Conservation (phyloP, 2,888 invertebrate species). For the Allolobophora icterica region DNA sequence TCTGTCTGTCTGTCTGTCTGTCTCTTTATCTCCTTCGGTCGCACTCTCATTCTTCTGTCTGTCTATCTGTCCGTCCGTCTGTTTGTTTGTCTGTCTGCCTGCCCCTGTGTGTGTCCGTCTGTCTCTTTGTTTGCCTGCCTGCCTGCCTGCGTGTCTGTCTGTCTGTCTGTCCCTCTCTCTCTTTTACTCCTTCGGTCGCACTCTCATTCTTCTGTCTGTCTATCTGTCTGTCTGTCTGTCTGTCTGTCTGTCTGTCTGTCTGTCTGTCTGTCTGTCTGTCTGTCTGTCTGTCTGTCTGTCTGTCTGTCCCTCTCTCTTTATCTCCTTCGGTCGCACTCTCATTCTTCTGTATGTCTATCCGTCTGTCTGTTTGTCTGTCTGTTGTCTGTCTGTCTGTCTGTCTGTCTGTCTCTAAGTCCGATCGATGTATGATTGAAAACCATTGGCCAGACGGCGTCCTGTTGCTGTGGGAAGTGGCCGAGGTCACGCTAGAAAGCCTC, state of each 20-base stretch:
- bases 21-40: background rate
- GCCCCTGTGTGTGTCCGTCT: background rate
- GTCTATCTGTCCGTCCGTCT: background rate
- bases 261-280: background rate
- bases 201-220: background rate
- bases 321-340: background rate
- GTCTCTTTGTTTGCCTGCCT: too few species aligned
- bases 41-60: background rate
- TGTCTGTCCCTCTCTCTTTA: background rate
- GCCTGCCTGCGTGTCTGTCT: too few species aligned
- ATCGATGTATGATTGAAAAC: constrained; percentile 7
- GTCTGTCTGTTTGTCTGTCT: background rate
- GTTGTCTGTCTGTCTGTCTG: background rate
- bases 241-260: background rate
- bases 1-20: background rate
- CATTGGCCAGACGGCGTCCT: background rate
- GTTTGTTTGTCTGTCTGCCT: background rate
- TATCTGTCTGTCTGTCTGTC: background rate
- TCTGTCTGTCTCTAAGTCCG: background rate
- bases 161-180: background rate
- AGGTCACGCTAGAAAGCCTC: background rate
- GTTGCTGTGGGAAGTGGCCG: background rate
- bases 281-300: background rate
- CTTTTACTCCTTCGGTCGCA: background rate
- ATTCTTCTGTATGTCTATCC: background rate